phyloP scores from a whole-genome alignment of 2,888 invertebrate genomes.

The Lasioglossum vierecki region DNA sequence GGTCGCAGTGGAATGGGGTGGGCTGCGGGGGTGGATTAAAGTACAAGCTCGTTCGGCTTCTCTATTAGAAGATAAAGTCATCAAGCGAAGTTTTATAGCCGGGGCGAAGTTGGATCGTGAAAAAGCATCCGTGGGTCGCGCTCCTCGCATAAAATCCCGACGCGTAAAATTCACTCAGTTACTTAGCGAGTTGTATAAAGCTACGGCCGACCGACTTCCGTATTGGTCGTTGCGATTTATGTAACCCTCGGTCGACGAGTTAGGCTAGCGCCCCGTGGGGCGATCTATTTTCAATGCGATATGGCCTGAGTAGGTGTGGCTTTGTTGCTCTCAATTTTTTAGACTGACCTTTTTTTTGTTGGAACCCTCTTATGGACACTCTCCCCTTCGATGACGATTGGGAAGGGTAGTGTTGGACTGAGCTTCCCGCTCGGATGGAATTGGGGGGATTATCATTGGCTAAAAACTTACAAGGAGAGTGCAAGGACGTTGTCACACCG shows the following conservation, averaged over 20 bases:
- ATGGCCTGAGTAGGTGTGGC: neutral
- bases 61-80: slow-evolving; percentile 31
- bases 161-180: slow-evolving; percentile 11
- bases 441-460: too few relatives aligned
- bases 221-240: neutral
- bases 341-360: neutral
- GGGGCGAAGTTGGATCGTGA: neutral
- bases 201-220: neutral
- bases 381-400: too few relatives aligned
- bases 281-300: neutral
- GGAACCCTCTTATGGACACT: too few relatives aligned
- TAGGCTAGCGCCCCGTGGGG: neutral
- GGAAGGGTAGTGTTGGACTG: too few relatives aligned
- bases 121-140: slow-evolving; percentile 20
- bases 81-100: slow-evolving; percentile 19
- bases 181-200: neutral
- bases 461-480: too few relatives aligned
- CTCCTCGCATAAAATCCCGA: slow-evolving; percentile 4
- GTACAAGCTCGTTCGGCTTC: slow-evolving; percentile 9
- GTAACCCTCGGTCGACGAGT: neutral
- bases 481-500: too few relatives aligned
- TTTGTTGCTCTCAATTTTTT: neutral
- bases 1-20: neutral
- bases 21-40: slow-evolving; percentile 8
- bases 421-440: too few relatives aligned